phyloP scores from a whole-genome alignment of 2,113 vertebrate genomes.

The Enhydra lutris region DNA sequence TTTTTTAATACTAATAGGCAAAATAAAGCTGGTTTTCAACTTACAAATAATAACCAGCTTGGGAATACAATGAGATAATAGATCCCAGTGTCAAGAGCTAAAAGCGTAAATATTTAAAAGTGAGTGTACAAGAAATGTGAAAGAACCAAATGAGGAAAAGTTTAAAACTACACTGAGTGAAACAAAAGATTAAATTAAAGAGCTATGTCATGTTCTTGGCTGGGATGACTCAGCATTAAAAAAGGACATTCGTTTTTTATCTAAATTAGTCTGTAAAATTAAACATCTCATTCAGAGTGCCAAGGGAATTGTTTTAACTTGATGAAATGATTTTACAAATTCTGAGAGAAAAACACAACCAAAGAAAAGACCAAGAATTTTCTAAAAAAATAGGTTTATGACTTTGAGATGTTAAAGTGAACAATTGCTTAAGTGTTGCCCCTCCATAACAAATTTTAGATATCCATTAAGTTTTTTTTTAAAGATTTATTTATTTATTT shows the following conservation, averaged over 20 bases:
- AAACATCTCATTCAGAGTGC: background rate
- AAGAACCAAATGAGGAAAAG: background rate
- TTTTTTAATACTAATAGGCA: constrained; percentile 8
- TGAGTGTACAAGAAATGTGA: background rate
- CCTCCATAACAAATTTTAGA: background rate
- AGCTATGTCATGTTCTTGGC: constrained; percentile 11
- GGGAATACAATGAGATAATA: background rate
- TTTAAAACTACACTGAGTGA: background rate
- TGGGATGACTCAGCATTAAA: background rate
- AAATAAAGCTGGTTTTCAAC: constrained; percentile 9
- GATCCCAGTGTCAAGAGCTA: background rate
- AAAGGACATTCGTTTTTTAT: background rate
- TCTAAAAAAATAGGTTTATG: constrained; percentile 21
- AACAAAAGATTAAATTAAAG: background rate
- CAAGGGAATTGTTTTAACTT: background rate
- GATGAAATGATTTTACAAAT: constrained; percentile 20
- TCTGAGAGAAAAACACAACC: background rate
- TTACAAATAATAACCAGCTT: background rate
- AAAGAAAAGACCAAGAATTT: background rate
- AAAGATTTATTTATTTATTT: no score
- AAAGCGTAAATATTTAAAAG: background rate
- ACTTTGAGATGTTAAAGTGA: constrained; percentile 16
- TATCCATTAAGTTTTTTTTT: background rate
- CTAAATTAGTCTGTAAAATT: constrained; percentile 35
- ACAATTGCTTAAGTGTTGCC: background rate